phyloP scores from a whole-genome alignment of 2,888 invertebrate genomes.

The Cheilosia soror region DNA sequence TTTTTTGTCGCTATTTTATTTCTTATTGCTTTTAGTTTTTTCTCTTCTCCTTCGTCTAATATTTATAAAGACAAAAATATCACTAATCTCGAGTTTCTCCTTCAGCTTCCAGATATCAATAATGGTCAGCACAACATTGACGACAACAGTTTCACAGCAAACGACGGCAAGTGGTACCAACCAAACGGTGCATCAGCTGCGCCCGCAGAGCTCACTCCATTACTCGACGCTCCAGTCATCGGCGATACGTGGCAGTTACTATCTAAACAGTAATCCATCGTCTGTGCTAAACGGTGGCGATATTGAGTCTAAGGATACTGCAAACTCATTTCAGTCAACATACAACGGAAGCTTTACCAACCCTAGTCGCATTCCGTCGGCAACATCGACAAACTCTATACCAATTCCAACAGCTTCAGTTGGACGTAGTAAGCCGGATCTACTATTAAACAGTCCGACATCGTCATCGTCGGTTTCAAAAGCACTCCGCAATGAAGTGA shows the following conservation, averaged over 20 bases:
- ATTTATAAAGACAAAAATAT: background rate
- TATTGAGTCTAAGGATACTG: constrained; percentile 58
- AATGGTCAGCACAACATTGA: constrained; percentile 84
- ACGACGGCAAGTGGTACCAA: constrained; percentile 82
- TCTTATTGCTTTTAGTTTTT: background rate
- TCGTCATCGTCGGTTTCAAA: constrained; percentile 61
- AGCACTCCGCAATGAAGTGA: constrained; percentile 75
- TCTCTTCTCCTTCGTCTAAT: background rate
- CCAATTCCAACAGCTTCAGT: constrained; percentile 76
- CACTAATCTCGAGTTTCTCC: background rate
- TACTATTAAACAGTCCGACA: constrained; percentile 62
- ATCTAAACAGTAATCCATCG: constrained; percentile 57
- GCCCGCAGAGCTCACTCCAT: constrained; percentile 76
- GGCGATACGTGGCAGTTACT: constrained; percentile 74
- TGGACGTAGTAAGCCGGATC: constrained; percentile 66
- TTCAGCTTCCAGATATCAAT: constrained; percentile 82
- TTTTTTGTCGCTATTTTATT: too few species aligned
- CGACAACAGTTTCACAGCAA: constrained; percentile 83
- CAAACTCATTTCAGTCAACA: constrained; percentile 45
- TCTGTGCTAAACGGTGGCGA: constrained; percentile 40
- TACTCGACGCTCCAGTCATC: constrained; percentile 76
- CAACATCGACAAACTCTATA: constrained; percentile 77
- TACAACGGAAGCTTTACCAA: constrained; percentile 52
- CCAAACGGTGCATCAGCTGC: constrained; percentile 75
- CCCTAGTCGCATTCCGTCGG: constrained; percentile 76